These are phyloP conservation scores for Daktulosphaira vitifoliae DNA, from an alignment of 1,140 invertebrate genomes.

Conservation along the genomic window DNA sequence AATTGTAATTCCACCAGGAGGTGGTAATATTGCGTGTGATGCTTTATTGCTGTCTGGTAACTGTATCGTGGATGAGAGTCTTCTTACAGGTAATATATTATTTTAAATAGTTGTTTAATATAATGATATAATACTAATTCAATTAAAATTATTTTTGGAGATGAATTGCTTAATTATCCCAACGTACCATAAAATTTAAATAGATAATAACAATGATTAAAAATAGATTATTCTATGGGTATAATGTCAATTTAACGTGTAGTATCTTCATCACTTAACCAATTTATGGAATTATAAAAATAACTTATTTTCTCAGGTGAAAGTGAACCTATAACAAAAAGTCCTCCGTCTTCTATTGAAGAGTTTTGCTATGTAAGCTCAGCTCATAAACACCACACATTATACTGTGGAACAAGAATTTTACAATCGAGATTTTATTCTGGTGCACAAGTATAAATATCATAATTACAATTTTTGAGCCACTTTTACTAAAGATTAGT, in stretches of 20 bases:
- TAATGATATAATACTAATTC: not conserved
- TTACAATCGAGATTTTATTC: slow-evolving; percentile 91
- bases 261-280: too few relatives aligned
- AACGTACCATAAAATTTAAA: slow-evolving; percentile 6
- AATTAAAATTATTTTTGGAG: not conserved
- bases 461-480: too few relatives aligned
- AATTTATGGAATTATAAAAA: too few relatives aligned
- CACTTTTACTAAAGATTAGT: too few relatives aligned
- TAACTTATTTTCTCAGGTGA: slow-evolving; percentile 50
- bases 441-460: slow-evolving; percentile 51
- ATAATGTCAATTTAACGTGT: not conserved
- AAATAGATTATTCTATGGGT: too few relatives aligned
- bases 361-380: slow-evolving; percentile 47
- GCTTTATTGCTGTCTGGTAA: slow-evolving; percentile 81
- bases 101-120: too few relatives aligned
- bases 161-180: too few relatives aligned
- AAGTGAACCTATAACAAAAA: slow-evolving; percentile 74
- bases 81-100: slow-evolving; percentile 60
- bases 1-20: slow-evolving; percentile 69
- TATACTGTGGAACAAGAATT: slow-evolving; percentile 90
- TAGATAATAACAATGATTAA: not conserved
- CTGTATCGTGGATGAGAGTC: slow-evolving; percentile 86
- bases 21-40: slow-evolving; percentile 86
- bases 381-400: slow-evolving; percentile 65
- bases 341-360: slow-evolving; percentile 49